phyloP scores from a whole-genome alignment of 2,113 vertebrate species.

The Apodemus sylvaticus region DNA sequence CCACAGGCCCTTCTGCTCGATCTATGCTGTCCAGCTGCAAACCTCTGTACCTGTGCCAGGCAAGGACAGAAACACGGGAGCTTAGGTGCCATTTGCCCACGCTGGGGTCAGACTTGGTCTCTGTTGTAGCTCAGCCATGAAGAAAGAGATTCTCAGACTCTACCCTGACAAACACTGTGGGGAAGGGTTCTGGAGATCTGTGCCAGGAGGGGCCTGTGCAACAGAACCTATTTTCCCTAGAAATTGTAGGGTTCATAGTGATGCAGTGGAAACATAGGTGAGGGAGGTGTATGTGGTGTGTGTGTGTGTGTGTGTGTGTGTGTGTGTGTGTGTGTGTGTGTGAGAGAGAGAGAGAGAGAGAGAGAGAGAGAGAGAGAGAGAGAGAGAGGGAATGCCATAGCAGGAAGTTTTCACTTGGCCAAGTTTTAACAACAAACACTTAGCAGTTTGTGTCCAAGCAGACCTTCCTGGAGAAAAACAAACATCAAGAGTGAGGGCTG shows the following conservation, averaged over 20 bases:
- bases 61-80: neutral
- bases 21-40: neutral
- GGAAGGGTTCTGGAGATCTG: neutral
- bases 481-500: constrained; percentile 14
- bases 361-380: too few relatives aligned
- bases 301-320: constrained; percentile 15
- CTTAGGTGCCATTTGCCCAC: neutral
- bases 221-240: neutral
- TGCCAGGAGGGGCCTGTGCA: neutral
- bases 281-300: neutral
- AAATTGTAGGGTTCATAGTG: neutral
- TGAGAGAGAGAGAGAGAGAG: neutral
- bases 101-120: neutral
- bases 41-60: neutral
- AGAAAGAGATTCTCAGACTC: neutral
- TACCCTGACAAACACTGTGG: neutral
- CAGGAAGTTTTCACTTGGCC: constrained; percentile 69
- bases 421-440: constrained; percentile 76
- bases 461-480: constrained; percentile 58
- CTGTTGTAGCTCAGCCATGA: neutral
- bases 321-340: neutral
- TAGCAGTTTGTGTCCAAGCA: constrained; percentile 66
- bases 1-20: neutral
- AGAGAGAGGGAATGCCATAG: neutral
- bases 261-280: neutral